phyloP scores from a whole-genome alignment of 2,797 vertebrate species.

The Percopsis omiscomaycus region DNA sequence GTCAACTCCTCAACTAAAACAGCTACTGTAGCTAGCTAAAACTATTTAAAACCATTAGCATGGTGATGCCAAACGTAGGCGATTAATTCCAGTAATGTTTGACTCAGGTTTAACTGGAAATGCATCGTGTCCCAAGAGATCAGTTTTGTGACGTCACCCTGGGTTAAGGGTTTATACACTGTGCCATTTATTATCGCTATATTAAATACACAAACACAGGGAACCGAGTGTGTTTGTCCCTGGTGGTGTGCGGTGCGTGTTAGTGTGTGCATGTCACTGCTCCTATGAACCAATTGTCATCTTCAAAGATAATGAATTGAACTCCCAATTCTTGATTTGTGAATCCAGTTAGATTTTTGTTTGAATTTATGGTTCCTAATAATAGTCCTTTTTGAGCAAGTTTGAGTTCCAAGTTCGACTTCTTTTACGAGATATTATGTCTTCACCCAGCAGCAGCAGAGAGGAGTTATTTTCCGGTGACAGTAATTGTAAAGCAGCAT shows the following conservation, averaged over 20 bases:
- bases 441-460: too few relatives aligned
- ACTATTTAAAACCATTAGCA: slow-evolving; percentile 29
- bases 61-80: slow-evolving; percentile 6
- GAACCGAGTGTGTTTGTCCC: slow-evolving; percentile 10
- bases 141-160: slow-evolving; percentile 25
- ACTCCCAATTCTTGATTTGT: too few relatives aligned
- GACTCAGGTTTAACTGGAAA: slow-evolving; percentile 29
- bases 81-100: slow-evolving; percentile 36
- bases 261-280: not conserved
- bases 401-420: too few relatives aligned
- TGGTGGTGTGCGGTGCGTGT: not conserved
- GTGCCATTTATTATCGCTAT: slow-evolving; percentile 17
- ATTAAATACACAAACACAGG: slow-evolving; percentile 44
- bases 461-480: too few relatives aligned
- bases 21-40: slow-evolving; percentile 1
- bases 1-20: slow-evolving; percentile 27
- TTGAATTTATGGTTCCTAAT: too few relatives aligned
- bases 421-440: too few relatives aligned
- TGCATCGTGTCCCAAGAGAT: slow-evolving; percentile 14
- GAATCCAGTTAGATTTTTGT: too few relatives aligned
- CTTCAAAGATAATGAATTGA: too few relatives aligned
- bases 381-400: too few relatives aligned
- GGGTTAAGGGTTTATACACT: slow-evolving; percentile 31
- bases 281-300: too few relatives aligned
- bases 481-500: too few relatives aligned